Base-by-base conservation (phyloP, 2,888 invertebrate genomes). In the Axea sp. region DNA sequence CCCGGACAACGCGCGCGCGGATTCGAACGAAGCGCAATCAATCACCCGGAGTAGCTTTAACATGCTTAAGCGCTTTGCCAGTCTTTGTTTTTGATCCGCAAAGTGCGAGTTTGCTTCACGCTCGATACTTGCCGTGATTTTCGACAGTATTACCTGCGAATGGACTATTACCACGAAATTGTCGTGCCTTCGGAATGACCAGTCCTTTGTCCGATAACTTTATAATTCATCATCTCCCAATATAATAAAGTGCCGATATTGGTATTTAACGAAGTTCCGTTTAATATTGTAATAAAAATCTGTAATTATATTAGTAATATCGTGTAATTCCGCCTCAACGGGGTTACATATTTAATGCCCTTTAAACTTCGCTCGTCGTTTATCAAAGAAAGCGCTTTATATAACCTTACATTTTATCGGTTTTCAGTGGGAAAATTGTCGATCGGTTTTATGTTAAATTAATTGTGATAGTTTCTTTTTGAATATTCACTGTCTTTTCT, bases 21-120 rank as follows among this genome's bases (percentile, higher is more conserved):
- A 75, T 71, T 68, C 77, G 72, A 77, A 76, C 76, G 73, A 22
- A 28, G 19, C 37, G 79, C 81, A 83, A 84, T 84, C 83, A 83
- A 84, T 84, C 83, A 83, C 83, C 80, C 75, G 77, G 72, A 73
- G 69, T 72, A 78, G 74, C 79, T 74, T 79, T 81, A 81, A 81
- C 81, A 78, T 76, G 80, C 80, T 83, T 79, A 80, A 81, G 77
- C 80, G 81, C 80, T 79, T 76, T 51, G 30, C 37, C 43, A 24
- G 67, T 75, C 76, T 77, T 74, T 69, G 71, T 71, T 64, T 60
- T 55, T 64, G 59, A 72, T 72, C 68, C 39, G 33, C 55, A 65
- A 68, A 62, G 51, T 64, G 19, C 39, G 49, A 41, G 67, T 19
- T 43, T 43, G 41, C 14, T 39, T 57, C 64, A 47, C 55, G 64